Evolutionary conservation across 37 sponge, comb jelly and placozoan genomes (phyloP).

Genomic region (Ianthella basta): DNA sequence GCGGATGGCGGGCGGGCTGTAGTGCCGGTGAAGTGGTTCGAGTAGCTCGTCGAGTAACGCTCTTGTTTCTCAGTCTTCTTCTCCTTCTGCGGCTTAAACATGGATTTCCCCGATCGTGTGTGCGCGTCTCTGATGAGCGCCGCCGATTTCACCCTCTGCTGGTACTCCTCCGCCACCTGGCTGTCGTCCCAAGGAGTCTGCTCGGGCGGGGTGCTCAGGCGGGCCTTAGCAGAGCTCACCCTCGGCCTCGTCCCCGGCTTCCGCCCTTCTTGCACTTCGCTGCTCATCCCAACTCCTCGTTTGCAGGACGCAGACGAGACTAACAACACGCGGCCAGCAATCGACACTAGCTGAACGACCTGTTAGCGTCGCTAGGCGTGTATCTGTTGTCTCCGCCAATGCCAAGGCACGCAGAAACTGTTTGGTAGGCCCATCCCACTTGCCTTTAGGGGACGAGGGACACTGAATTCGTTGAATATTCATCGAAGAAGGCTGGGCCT

Average conservation of each 20-base stretch:
- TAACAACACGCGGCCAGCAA: no score
- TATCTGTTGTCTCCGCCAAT: no score
- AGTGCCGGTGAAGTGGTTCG: slow-evolving; percentile 55
- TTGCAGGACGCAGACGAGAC: no score
- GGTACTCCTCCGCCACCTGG: slow-evolving; percentile 25
- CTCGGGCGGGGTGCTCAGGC: slow-evolving; percentile 52
- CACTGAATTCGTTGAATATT: no score
- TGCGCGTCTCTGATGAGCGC: slow-evolving; percentile 56
- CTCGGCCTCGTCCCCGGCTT: slow-evolving; percentile 25
- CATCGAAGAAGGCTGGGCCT: background rate
- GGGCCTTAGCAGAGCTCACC: slow-evolving; percentile 56
- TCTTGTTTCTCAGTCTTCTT: slow-evolving; percentile 27
- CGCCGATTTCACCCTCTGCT: slow-evolving; percentile 57
- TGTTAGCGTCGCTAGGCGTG: no score
- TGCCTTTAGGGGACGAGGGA: no score
- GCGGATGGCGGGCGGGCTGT: slow-evolving; percentile 48
- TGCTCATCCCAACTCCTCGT: no score
- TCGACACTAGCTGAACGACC: no score
- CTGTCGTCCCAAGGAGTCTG: background rate
- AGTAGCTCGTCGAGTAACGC: slow-evolving; percentile 59
- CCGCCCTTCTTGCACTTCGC: background rate
- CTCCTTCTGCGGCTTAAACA: slow-evolving; percentile 32
- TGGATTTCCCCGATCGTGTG: slow-evolving; percentile 36
- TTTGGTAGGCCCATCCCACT: no score
- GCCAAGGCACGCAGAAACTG: no score